Evolutionary conservation across 2,797 vertebrate species (phyloP), one percentile per base, ranked within the genome.

Genomic region (Forpus xanthops): DNA sequence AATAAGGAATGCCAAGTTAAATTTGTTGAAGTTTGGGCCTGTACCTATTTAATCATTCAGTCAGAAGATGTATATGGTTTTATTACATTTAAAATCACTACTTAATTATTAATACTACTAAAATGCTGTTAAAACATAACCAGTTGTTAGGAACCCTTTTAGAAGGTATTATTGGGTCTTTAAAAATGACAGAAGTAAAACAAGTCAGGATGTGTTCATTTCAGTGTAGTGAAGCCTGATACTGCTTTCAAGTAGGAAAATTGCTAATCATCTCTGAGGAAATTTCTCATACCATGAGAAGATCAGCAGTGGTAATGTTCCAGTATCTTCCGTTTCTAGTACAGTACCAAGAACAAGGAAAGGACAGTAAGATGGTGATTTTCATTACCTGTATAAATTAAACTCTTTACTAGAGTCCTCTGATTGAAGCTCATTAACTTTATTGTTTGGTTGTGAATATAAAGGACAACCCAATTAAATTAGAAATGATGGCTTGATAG

Each of bases 321-420:
- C 68, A 67, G 68, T 70, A 25, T 31, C 42, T 91, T 39, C 55
- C 70, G 37, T 93, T 94, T 84, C 90, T 62, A 64, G 68, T 85
- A 89, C 79, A 91, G 90, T 76, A 93, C 78, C 86, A 96, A 95
- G 89, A 97, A 95, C 93, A 96, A 95, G 90, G 86, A 81, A 93
- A 98, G 94, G 94, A 93, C 95, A 95, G 78, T 75, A 84, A 74
- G 85, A 76, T 93, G 85, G 89, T 95, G 76, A 86, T 95, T 98
- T 98, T 97, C 97, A 97, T 98, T 97, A 96, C 80, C 42, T 96
- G 39, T 95, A 89, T 96, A 97, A 97, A 97, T 97, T 96, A 97
- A 97, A 94, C 82, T 93, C 55, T 96, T 94, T 96, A 92, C 85
- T 93, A 77, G 78, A 91, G 84, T 94, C 85, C 85, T 96, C 77